Percentiles rank a stretch among this genome's conserved stretches.
Evolutionary conservation across 2,797 vertebrate genomes (phyloP).

Genomic region (Myotis pilosus): DNA sequence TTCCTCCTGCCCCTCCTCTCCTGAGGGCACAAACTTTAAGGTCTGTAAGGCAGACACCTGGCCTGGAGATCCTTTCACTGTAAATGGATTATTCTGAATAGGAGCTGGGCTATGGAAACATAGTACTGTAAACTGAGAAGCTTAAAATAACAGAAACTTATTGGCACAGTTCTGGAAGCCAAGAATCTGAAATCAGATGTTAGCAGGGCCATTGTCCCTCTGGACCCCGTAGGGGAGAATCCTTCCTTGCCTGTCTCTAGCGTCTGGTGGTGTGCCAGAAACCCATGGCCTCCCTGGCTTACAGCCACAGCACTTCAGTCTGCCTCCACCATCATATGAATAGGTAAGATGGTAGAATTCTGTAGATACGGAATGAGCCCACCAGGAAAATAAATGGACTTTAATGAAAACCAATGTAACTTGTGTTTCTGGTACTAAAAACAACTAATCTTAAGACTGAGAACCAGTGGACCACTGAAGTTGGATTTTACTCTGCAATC

Average conservation of each 20-base stretch:
- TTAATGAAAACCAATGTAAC: neutral
- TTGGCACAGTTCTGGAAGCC: neutral
- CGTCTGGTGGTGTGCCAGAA: neutral
- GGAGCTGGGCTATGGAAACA: neutral
- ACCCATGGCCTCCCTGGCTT: neutral
- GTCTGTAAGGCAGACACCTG: neutral
- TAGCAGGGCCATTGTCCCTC: neutral
- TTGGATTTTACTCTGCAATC: neutral
- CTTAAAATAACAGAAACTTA: neutral
- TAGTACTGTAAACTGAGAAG: neutral
- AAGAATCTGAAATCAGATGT: neutral
- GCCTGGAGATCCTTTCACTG: neutral
- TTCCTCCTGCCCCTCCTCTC: neutral
- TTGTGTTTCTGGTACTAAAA: neutral
- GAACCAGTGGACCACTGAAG: neutral
- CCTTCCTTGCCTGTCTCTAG: neutral
- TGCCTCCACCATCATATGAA: neutral
- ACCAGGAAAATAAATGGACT: neutral
- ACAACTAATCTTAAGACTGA: neutral
- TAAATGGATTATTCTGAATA: neutral
- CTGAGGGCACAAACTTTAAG: neutral
- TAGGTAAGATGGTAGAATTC: neutral
- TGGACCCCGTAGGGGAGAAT: neutral
- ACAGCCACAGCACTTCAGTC: neutral
- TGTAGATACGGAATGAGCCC: neutral